A percentile compares a stretch with the other conserved stretches of the same genome.
Conservation (phyloP, 2,797 vertebrate species). For the Anguilla marmorata region DNA sequence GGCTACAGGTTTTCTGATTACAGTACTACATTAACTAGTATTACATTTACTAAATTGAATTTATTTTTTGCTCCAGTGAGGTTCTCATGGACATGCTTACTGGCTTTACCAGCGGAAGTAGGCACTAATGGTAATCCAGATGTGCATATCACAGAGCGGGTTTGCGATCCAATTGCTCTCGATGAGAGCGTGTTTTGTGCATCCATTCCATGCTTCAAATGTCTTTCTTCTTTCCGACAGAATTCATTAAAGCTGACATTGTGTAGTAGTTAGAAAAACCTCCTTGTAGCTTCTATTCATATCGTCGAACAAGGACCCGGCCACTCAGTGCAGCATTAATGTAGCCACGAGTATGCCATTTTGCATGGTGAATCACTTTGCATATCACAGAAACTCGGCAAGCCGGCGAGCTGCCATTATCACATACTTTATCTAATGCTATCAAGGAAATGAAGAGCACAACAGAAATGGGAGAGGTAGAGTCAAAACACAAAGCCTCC, state of each 20-base stretch:
- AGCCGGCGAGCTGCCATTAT: slow-evolving; percentile 34
- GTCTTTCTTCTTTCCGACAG: not conserved
- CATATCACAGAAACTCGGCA: slow-evolving; percentile 42
- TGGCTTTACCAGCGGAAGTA: not conserved
- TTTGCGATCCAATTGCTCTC: slow-evolving; percentile 13
- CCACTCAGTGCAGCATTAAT: slow-evolving; percentile 38
- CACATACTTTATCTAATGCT: slow-evolving; percentile 45
- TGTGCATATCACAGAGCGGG: not conserved
- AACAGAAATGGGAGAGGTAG: not conserved
- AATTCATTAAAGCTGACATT: slow-evolving; percentile 33
- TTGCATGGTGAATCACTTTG: slow-evolving; percentile 45
- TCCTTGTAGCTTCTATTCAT: slow-evolving; percentile 34
- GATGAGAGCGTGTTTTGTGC: slow-evolving; percentile 25
- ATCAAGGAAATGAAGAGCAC: slow-evolving; percentile 37
- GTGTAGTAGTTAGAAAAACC: slow-evolving; percentile 25
- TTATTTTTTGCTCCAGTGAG: not conserved
- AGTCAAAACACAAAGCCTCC: slow-evolving; percentile 20
- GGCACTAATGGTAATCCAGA: slow-evolving; percentile 21
- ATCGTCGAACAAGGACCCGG: slow-evolving; percentile 27
- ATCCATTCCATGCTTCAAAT: slow-evolving; percentile 28
- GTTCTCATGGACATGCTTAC: slow-evolving; percentile 2
- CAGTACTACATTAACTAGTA: no score
- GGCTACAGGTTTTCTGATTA: not conserved
- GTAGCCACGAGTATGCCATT: slow-evolving; percentile 43
- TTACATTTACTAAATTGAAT: not conserved